A percentile compares a stretch with the other conserved stretches of the same genome.
These are phyloP conservation scores for Petroica traversi DNA, from an alignment of 2,113 vertebrate species.

Conservation along the genomic window DNA sequence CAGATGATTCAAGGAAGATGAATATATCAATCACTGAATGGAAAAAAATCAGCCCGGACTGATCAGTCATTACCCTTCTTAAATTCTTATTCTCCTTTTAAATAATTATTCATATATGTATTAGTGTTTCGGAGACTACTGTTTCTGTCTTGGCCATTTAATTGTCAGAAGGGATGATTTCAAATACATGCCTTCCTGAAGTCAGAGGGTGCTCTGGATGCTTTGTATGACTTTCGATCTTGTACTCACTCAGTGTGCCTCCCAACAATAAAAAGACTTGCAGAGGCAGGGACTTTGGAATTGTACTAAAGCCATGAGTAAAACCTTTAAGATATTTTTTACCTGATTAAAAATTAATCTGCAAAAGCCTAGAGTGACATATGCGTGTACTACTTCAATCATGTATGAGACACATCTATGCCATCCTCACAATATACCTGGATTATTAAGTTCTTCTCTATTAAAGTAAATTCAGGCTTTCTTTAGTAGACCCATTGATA, in stretches of 20 bases:
- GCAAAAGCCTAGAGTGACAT: not conserved
- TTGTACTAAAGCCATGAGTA: not conserved
- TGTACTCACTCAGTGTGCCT: not conserved
- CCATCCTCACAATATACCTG: not conserved
- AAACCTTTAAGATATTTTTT: not conserved
- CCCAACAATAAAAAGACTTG: not conserved
- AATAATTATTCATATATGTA: not conserved
- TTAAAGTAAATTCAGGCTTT: not conserved
- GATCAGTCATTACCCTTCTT: not conserved
- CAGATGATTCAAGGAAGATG: not conserved
- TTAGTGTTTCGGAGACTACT: not conserved
- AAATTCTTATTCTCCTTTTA: not conserved
- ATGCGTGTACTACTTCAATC: not conserved
- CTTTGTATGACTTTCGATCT: not conserved
- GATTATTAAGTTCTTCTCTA: not conserved
- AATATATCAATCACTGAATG: not conserved
- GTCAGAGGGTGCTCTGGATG: not conserved
- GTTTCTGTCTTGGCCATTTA: accelerated
- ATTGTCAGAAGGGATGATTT: not conserved
- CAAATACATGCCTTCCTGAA: not conserved
- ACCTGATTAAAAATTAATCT: not conserved
- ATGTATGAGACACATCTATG: not conserved
- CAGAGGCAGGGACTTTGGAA: not conserved
- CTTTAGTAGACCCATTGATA: not conserved
- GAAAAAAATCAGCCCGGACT: not conserved